These are phyloP conservation scores for Cyrtorhinus lividipennis DNA, from an alignment of 1,140 invertebrate species.

Conservation along the genomic window DNA sequence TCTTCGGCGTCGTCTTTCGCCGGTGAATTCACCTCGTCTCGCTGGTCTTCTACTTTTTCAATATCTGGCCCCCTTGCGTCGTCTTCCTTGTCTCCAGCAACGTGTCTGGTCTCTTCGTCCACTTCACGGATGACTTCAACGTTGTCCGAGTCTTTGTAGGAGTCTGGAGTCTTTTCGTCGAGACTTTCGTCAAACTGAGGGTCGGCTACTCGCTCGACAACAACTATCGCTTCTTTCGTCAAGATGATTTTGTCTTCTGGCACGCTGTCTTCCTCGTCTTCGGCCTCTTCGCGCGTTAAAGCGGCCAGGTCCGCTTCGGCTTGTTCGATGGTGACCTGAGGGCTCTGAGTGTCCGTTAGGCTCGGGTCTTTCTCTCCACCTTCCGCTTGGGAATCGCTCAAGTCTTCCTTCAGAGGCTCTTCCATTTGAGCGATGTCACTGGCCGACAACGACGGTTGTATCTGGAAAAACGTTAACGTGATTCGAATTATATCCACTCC, in stretches of 20 bases:
- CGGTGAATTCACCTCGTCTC: no score
- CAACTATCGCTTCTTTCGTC: background rate
- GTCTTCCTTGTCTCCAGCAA: no score
- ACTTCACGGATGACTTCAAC: background rate
- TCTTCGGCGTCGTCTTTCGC: no score
- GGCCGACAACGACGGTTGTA: background rate
- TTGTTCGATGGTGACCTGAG: background rate
- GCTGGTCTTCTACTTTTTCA: no score
- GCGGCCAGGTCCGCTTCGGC: slow-evolving; percentile 1
- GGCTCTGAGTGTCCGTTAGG: background rate
- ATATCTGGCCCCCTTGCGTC: no score
- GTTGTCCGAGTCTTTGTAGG: background rate
- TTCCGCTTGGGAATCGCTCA: background rate
- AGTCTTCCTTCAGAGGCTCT: background rate
- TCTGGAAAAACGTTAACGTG: no score
- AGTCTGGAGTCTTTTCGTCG: background rate
- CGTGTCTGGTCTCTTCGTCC: no score
- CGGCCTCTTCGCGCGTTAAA: background rate
- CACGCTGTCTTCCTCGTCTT: slow-evolving; percentile 1
- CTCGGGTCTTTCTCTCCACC: background rate
- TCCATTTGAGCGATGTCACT: background rate
- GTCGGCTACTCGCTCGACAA: background rate
- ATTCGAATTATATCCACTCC: no score
- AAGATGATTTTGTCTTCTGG: background rate
- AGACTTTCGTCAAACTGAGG: background rate